These are phyloP conservation scores for Myotis yumanensis DNA, from an alignment of 2,113 vertebrate genomes.

Conservation along the genomic window DNA sequence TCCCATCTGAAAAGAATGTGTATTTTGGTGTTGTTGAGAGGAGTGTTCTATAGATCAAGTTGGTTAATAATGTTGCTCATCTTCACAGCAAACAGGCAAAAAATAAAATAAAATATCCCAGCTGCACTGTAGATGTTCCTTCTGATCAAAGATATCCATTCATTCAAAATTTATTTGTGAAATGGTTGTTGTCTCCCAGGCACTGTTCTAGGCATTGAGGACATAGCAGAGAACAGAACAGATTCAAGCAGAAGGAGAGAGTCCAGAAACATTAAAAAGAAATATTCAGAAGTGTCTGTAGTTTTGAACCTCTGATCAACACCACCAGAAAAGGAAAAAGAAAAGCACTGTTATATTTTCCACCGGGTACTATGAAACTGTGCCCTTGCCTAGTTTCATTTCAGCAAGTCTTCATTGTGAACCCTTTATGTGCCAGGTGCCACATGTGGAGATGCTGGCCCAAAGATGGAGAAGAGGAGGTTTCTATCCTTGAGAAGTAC, in stretches of 20 bases:
- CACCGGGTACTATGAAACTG: not conserved
- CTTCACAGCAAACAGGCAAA: not conserved
- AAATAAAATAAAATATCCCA: not conserved
- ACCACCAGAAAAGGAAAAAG: conserved; percentile 2
- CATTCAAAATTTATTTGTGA: not conserved
- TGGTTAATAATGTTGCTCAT: not conserved
- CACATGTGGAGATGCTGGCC: not conserved
- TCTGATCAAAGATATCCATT: not conserved
- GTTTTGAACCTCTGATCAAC: conserved; percentile 24
- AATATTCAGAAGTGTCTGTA: not conserved
- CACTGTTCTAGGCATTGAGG: not conserved
- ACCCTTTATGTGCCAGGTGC: not conserved
- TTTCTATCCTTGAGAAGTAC: not conserved
- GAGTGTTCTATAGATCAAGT: not conserved
- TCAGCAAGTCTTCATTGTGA: not conserved
- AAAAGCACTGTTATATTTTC: not conserved
- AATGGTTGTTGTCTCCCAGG: not conserved
- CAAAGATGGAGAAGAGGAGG: not conserved
- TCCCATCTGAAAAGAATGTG: not conserved
- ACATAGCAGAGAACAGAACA: not conserved
- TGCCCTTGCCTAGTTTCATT: not conserved
- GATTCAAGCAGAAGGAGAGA: not conserved
- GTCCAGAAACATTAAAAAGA: not conserved
- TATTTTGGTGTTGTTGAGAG: not conserved
- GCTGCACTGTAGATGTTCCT: not conserved